Evolutionary conservation across 2,797 vertebrate genomes (phyloP).

Genomic region (Fistularia tabacaria): DNA sequence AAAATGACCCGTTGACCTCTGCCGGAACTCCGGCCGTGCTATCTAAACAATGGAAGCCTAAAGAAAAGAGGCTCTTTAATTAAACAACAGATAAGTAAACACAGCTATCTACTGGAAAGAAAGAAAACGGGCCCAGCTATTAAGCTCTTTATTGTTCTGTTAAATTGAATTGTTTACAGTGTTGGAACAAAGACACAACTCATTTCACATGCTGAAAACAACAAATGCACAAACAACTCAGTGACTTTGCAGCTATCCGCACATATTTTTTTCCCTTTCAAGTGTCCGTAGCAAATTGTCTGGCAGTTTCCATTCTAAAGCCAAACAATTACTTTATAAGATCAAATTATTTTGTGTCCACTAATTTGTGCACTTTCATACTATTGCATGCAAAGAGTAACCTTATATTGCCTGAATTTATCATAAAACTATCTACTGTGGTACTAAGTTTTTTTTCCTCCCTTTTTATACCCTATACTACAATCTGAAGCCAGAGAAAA

Average conservation of each 20-base stretch:
- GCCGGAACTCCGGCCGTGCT: conserved; percentile 69
- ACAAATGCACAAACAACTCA: conserved; percentile 47
- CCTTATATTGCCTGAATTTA: too few species aligned
- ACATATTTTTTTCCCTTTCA: too few species aligned
- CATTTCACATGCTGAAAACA: conserved; percentile 55
- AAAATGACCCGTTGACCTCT: conserved; percentile 85
- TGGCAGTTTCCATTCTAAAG: too few species aligned
- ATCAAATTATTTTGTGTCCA: too few species aligned
- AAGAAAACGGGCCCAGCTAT: conserved; percentile 55
- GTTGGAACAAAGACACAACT: conserved; percentile 56
- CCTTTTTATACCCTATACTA: conserved; percentile 13
- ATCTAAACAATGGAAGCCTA: conserved; percentile 75
- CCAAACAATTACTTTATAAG: too few species aligned
- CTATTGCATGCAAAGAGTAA: too few species aligned
- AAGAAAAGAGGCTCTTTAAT: conserved; percentile 78
- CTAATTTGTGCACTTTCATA: too few species aligned
- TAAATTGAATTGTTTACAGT: conserved; percentile 65
- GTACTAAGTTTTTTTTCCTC: too few species aligned
- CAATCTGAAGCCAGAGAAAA: conserved; percentile 40
- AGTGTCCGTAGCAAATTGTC: too few species aligned
- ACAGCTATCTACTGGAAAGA: conserved; percentile 65
- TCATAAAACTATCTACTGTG: too few species aligned
- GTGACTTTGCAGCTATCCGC: too few species aligned
- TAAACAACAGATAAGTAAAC: conserved; percentile 82
- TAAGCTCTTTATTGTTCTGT: conserved; percentile 68